Percentiles rank a stretch among this genome's conserved stretches.
phyloP scores from a whole-genome alignment of 2,888 invertebrate species.

The Epistrophella euchroma region DNA sequence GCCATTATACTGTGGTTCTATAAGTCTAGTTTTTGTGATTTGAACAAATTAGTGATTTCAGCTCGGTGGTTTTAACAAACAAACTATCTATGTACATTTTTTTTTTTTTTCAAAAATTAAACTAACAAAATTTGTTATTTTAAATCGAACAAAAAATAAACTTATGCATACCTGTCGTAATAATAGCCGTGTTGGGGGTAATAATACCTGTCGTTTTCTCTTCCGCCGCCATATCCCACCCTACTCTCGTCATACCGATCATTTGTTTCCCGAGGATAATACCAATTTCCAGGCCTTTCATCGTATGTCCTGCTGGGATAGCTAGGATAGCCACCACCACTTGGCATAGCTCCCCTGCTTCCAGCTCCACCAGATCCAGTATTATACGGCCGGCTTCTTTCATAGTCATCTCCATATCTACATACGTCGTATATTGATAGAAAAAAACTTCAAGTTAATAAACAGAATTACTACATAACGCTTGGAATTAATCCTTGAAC shows the following conservation, averaged over 20 bases:
- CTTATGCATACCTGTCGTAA: conserved; percentile 74
- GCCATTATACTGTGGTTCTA: conserved; percentile 24
- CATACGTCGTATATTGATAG: neutral
- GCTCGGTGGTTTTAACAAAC: neutral
- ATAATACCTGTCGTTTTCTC: conserved; percentile 79
- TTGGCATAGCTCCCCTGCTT: too few species aligned
- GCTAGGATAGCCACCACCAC: conserved; percentile 77
- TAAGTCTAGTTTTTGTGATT: conserved; percentile 52
- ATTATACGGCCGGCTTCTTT: conserved; percentile 64
- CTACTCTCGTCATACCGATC: conserved; percentile 81
- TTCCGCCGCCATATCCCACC: conserved; percentile 77
- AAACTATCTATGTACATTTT: neutral
- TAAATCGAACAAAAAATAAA: conserved; percentile 43
- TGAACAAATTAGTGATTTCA: conserved; percentile 3
- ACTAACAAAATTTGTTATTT: conserved; percentile 11
- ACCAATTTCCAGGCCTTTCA: conserved; percentile 80
- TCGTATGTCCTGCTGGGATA: conserved; percentile 80
- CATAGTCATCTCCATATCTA: conserved; percentile 76
- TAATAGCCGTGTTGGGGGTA: conserved; percentile 63
- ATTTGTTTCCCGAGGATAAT: conserved; percentile 78
- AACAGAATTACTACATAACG: neutral
- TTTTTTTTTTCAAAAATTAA: neutral
- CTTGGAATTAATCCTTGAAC: conserved; percentile 19
- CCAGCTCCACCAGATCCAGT: conserved; percentile 35
- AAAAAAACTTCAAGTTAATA: conserved; percentile 2